Evolutionary conservation across 2,113 vertebrate species (phyloP), one percentile per base, ranked within the genome.

Genomic region (Gambusia affinis): DNA sequence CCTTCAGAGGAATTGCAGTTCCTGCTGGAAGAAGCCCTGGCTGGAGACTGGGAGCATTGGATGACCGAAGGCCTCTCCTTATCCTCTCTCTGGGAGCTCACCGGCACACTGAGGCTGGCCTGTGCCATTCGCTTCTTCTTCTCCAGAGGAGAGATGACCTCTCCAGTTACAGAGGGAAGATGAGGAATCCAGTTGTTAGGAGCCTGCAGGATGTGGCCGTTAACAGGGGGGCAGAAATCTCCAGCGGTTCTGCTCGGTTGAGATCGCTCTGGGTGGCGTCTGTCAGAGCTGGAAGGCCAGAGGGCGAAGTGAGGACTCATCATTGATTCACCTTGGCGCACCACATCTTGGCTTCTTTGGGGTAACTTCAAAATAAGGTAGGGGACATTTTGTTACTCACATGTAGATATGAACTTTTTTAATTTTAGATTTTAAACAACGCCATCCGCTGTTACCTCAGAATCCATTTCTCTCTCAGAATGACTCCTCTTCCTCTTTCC

Each of bases 101-200:
- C 11, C 0, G 80, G 73, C 17, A 82, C 27, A 12, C 75, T 82
- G 0, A 95, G 91, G 90, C 96, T 97, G 51, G 96, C 97, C 89
- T 98, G 97, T 2, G 97, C 97, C 88, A 97, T 76, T 27, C 97
- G 94, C 83, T 99, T 98, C 84, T 99, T 99, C 73, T 98, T 98
- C 91, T 97, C 97, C 89, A 99, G 89, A 0, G 97, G 97, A 1
- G 97, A 99, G 91, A 98, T 97, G 85, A 97, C 95, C 80, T 94
- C 94, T 65, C 93, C 91, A 12, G 93, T 89, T 60, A 91, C 91
- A 79, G 93, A 76, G 64, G 90, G 94, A 69, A 95, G 89, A 24
- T 78, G 80, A 73, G 78, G 28, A 8, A 75, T 73, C 95, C 92
- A 86, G 81, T 72, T 33, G 61, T 30, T 67, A 64, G 85, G 92